These are phyloP conservation scores for Poeciliopsis gracilis DNA, from an alignment of 2,797 vertebrate genomes.

Conservation along the genomic window DNA sequence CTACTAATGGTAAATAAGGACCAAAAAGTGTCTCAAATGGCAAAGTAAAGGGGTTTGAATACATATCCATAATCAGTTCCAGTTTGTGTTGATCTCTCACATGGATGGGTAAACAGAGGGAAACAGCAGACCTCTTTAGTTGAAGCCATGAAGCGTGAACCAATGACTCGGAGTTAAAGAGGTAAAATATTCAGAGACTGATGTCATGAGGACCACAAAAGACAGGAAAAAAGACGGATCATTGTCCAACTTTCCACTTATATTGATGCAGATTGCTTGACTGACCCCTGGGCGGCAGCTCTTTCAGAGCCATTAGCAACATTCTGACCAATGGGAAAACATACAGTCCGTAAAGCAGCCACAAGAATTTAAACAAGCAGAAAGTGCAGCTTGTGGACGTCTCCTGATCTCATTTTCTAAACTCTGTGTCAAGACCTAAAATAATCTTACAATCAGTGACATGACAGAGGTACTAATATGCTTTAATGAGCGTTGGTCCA, in stretches of 20 bases:
- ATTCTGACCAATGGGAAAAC: constrained; percentile 51
- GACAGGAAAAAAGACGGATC: constrained; percentile 34
- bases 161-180: background rate
- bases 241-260: constrained; percentile 60
- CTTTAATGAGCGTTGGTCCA: constrained; percentile 54
- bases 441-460: constrained; percentile 38
- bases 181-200: constrained; percentile 32
- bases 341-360: constrained; percentile 36
- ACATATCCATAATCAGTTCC: background rate
- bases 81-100: background rate
- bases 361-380: constrained; percentile 38
- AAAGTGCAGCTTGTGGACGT: constrained; percentile 24
- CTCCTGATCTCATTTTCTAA: constrained; percentile 37
- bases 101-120: background rate
- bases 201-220: constrained; percentile 52
- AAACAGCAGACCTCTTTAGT: constrained; percentile 1
- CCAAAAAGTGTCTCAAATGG: too few species aligned
- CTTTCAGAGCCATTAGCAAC: constrained; percentile 52
- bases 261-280: constrained; percentile 61
- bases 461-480: constrained; percentile 51
- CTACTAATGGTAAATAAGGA: background rate
- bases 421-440: constrained; percentile 48
- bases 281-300: constrained; percentile 61
- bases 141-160: background rate
- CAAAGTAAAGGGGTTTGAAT: background rate